Conservation (phyloP, 2,113 vertebrate genomes). For the Natator depressus region DNA sequence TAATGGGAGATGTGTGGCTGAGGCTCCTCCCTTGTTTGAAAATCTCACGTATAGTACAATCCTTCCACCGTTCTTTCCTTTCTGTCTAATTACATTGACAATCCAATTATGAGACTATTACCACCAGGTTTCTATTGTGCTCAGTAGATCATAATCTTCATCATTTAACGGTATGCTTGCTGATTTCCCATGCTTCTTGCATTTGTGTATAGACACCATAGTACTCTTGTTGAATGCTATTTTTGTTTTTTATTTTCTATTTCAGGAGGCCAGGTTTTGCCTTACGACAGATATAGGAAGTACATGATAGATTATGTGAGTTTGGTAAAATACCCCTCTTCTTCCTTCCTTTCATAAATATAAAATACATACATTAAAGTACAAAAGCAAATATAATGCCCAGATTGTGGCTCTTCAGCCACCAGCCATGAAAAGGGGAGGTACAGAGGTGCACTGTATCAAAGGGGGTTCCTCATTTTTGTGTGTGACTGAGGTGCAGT, state of each 20-base stretch:
- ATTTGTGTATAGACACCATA: neutral
- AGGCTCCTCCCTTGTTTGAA: neutral
- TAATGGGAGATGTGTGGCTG: neutral
- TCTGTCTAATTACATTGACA: neutral
- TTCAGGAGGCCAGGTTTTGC: neutral
- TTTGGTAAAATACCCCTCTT: neutral
- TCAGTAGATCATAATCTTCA: neutral
- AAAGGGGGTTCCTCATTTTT: neutral
- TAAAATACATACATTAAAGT: neutral
- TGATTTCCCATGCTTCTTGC: neutral
- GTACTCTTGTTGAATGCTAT: neutral
- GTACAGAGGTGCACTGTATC: neutral
- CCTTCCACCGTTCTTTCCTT: neutral
- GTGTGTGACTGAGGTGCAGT: neutral
- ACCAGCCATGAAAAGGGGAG: neutral
- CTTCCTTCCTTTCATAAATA: neutral
- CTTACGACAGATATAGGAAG: neutral
- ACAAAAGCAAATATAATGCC: neutral
- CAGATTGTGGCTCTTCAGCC: neutral
- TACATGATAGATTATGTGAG: neutral
- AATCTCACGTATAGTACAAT: neutral
- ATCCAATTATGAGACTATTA: neutral
- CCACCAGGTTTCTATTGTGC: neutral
- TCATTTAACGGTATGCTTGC: no score
- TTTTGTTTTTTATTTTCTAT: neutral